phyloP scores from a whole-genome alignment of 2,797 vertebrate species.

The Schizopygopsis pylzovi region DNA sequence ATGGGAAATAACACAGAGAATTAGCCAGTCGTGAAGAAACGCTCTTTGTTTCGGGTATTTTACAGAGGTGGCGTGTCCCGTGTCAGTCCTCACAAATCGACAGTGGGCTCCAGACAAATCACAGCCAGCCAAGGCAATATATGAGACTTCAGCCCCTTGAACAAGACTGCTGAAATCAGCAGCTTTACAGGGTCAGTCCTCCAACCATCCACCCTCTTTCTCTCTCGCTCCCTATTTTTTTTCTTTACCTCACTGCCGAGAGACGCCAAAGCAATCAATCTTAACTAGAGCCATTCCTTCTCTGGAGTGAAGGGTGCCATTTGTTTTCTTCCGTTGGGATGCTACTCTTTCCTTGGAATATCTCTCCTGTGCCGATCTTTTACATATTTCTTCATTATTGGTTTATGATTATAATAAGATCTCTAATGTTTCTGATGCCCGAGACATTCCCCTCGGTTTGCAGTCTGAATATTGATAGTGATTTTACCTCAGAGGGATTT shows the following conservation, averaged over 20 bases:
- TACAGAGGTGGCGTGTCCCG: conserved; percentile 49
- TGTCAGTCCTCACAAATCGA: conserved; percentile 51
- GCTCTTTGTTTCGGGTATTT: conserved; percentile 55
- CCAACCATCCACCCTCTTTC: conserved; percentile 51
- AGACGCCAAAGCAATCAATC: conserved; percentile 73
- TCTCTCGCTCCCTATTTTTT: conserved; percentile 49
- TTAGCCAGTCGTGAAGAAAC: conserved; percentile 45
- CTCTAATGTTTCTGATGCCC: conserved; percentile 45
- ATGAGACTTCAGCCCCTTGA: conserved; percentile 59
- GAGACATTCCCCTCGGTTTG: neutral
- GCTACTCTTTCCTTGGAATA: conserved; percentile 56
- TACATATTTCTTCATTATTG: conserved; percentile 61
- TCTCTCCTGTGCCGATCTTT: conserved; percentile 47
- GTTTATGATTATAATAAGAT: conserved; percentile 56
- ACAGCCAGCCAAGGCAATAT: conserved; percentile 70
- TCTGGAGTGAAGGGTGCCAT: conserved; percentile 68
- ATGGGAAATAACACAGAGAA: conserved; percentile 45
- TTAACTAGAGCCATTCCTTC: conserved; percentile 68
- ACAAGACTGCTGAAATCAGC: conserved; percentile 79
- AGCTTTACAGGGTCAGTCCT: conserved; percentile 78
- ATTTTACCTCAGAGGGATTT: conserved; percentile 33
- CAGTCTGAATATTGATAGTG: conserved; percentile 24
- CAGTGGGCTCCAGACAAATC: conserved; percentile 58
- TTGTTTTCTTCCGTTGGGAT: conserved; percentile 70
- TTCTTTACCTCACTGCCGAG: conserved; percentile 60